Evolutionary conservation across 2,113 vertebrate species (phyloP).

Genomic region (Pedetes capensis): DNA sequence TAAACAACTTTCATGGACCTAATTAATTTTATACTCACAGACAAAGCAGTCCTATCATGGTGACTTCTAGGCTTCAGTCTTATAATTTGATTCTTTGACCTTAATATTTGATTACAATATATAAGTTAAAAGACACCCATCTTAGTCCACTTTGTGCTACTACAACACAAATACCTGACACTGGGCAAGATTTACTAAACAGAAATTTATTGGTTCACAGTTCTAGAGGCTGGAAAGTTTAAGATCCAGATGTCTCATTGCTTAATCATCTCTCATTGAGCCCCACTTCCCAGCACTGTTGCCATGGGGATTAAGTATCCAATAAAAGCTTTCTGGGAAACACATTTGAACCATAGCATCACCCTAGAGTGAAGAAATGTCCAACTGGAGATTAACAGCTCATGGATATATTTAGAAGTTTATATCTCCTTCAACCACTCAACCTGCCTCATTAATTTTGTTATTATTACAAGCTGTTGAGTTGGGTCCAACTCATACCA

Average conservation of each 20-base stretch:
- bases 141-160: background rate
- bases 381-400: background rate
- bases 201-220: background rate
- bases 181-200: background rate
- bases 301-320: background rate
- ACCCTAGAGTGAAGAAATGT: background rate
- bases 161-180: background rate
- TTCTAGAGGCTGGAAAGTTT: background rate
- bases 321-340: background rate
- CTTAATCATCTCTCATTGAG: background rate
- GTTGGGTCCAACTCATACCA: too few relatives aligned
- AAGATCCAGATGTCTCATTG: background rate
- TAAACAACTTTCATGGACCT: background rate
- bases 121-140: background rate
- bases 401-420: background rate
- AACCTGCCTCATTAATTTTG: background rate
- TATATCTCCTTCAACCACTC: background rate
- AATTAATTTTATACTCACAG: slow-evolving; percentile 4
- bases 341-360: background rate
- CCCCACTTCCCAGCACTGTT: background rate
- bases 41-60: background rate
- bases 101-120: background rate
- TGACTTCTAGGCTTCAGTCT: background rate
- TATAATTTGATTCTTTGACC: slow-evolving; percentile 2
- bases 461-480: too few relatives aligned